Base-by-base conservation (phyloP, 2,797 vertebrate species). In the Macropodus opercularis region DNA sequence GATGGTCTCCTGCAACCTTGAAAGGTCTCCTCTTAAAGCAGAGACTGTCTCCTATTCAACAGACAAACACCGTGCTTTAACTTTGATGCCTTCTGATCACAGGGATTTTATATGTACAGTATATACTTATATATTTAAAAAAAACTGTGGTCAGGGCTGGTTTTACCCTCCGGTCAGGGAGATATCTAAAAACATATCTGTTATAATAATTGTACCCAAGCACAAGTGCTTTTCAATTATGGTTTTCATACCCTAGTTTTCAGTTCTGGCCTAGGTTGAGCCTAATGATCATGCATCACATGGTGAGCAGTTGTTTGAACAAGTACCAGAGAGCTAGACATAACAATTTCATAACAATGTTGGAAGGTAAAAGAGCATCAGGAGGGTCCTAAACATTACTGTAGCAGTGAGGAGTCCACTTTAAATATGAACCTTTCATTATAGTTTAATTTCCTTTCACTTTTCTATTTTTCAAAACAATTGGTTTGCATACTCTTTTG, bases 31-130 rank as follows among this genome's bases (percentile, higher is more conserved):
- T 75, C 70, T 74, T 48, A 54, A 85, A 74, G 67, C 42, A 69
- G 54, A 50, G 24, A 27, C 32, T 34, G 22, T 32, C 42, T 57
- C 50, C 35, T 58, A 52, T 69, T 64, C 42, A 29, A 56, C 1
- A 2, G 43, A 66, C 29, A 58, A 44, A 59, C 19, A 47, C 18
- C 17, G 40, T 58, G 48, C 43, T 69, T 72, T 29, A 78, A 71
- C 77, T 85, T 79, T 81, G 79, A 89, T 77, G 77, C 31, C 18
- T 52, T 77, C 62, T 62, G 50, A 85, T 80, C 76, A 66, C 29
- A 59, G 18, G 24, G 62, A 41, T 47, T 44, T 13, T 18, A 2
- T 17, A 43, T 17, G 29, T 32, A 27, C 13, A 59, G 46, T 11
- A n/a, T n/a, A n/a, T n/a, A n/a, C n/a, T n/a, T n/a, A n/a, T n/a